Percentiles rank a stretch among this genome's conserved stretches.
Evolutionary conservation across 2,797 vertebrate species (phyloP).

Genomic region (Pseudopleuronectes americanus): DNA sequence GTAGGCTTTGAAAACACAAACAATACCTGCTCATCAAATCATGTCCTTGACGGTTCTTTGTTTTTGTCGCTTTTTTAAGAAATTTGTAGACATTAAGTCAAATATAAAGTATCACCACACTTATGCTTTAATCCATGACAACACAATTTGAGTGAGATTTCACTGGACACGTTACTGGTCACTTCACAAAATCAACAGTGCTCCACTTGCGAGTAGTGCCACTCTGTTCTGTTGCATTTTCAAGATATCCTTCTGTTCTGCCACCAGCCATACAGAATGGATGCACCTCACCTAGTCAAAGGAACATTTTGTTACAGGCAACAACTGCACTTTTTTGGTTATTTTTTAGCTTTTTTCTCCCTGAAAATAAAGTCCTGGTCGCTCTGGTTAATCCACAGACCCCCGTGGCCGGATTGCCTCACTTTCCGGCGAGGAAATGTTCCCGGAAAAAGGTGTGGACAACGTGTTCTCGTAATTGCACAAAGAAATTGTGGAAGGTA

Average conservation of each 20-base stretch:
- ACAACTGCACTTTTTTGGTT: background rate
- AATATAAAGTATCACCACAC: slow-evolving; percentile 1
- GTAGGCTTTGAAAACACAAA: background rate
- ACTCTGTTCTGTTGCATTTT: slow-evolving; percentile 30
- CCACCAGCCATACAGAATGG: background rate
- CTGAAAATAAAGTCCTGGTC: slow-evolving; percentile 16
- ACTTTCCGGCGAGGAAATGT: slow-evolving; percentile 3
- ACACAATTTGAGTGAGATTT: slow-evolving; percentile 10
- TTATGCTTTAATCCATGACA: background rate
- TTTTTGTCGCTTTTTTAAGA: slow-evolving; percentile 3
- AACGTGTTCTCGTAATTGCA: slow-evolving; percentile 13
- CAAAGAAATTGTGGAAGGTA: background rate
- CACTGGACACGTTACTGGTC: slow-evolving; percentile 7
- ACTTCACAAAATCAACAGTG: background rate
- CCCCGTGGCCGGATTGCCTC: slow-evolving; percentile 9
- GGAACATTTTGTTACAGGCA: slow-evolving; percentile 5
- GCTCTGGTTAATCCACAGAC: slow-evolving; percentile 13
- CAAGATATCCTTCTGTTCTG: slow-evolving; percentile 20
- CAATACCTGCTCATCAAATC: slow-evolving; percentile 7
- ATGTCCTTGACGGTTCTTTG: background rate
- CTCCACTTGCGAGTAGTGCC: background rate
- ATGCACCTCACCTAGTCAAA: slow-evolving; percentile 1
- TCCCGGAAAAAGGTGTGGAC: background rate
- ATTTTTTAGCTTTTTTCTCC: background rate
- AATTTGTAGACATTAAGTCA: slow-evolving; percentile 5